Evolutionary conservation across 1,140 invertebrate species (phyloP).

Genomic region (Mactra quadrangularis): DNA sequence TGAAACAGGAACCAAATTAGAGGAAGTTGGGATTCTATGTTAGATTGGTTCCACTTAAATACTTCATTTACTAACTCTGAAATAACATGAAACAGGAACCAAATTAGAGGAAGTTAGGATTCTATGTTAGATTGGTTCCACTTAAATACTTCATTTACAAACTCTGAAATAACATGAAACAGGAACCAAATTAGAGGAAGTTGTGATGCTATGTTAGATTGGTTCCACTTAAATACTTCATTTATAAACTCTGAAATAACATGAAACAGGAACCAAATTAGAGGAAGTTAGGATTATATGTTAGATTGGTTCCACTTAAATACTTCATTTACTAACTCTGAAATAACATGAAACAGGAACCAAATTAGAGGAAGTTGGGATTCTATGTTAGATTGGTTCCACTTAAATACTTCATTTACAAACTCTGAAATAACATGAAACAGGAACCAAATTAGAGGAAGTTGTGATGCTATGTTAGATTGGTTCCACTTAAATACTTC

Average conservation of each 20-base stretch:
- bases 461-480: slow-evolving; percentile 86
- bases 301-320: slow-evolving; percentile 83
- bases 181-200: too few relatives aligned
- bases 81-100: background rate
- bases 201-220: slow-evolving; percentile 88
- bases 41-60: too few relatives aligned
- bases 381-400: slow-evolving; percentile 86
- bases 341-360: too few relatives aligned
- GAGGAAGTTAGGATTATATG: slow-evolving; percentile 91
- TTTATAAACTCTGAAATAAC: slow-evolving; percentile 72
- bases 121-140: too few relatives aligned
- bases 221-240: slow-evolving; percentile 83
- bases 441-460: slow-evolving; percentile 89
- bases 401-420: slow-evolving; percentile 81
- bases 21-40: too few relatives aligned
- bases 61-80: slow-evolving; percentile 77
- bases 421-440: slow-evolving; percentile 61
- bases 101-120: too few relatives aligned
- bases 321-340: slow-evolving; percentile 78
- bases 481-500: slow-evolving; percentile 82
- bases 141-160: too few relatives aligned
- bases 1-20: too few relatives aligned
- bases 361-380: slow-evolving; percentile 93
- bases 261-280: too few relatives aligned
- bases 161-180: too few relatives aligned